Evolutionary conservation across 2,113 vertebrate genomes (phyloP).

Genomic region (Suricata suricatta): DNA sequence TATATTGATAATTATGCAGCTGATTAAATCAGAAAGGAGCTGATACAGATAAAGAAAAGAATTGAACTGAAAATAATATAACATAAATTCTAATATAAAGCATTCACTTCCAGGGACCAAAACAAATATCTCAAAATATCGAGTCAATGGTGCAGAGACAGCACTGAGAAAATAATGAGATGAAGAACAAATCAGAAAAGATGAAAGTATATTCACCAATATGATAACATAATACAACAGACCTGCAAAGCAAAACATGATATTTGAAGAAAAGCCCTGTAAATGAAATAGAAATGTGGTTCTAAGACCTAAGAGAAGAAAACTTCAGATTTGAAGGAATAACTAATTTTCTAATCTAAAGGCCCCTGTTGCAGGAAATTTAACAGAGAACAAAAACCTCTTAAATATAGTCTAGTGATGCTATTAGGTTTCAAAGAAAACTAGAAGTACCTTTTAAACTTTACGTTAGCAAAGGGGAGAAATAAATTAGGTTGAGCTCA

Average conservation of each 20-base stretch:
- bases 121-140: background rate
- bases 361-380: background rate
- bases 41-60: background rate
- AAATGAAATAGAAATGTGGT: background rate
- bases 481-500: background rate
- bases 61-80: background rate
- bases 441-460: background rate
- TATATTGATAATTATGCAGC: background rate
- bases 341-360: background rate
- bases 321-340: background rate
- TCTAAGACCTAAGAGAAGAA: slow-evolving; percentile 39
- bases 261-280: background rate
- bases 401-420: background rate
- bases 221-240: background rate
- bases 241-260: background rate
- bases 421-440: background rate
- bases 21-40: background rate
- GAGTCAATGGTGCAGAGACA: background rate
- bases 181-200: background rate
- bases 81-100: background rate
- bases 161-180: background rate
- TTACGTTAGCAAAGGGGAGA: background rate
- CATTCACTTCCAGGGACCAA: background rate
- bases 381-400: background rate
- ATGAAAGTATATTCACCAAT: background rate